Percentiles rank a stretch among this genome's conserved stretches.
Conservation (phyloP, 2,113 vertebrate genomes). For the Phoenicopterus ruber region DNA sequence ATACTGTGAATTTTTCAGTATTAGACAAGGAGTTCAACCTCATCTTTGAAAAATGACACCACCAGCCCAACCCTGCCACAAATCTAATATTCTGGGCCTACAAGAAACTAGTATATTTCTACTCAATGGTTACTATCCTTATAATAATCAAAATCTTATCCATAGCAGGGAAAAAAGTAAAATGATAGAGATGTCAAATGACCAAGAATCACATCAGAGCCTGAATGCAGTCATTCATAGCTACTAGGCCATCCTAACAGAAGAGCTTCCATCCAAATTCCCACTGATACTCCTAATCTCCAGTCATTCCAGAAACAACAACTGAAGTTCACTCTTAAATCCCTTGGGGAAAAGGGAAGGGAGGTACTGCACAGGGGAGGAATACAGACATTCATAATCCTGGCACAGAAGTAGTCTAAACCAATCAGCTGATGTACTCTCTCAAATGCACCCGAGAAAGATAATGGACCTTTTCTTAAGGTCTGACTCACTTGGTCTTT, state of each 20-base stretch:
- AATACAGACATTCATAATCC: neutral
- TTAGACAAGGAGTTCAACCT: neutral
- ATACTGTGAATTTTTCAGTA: neutral
- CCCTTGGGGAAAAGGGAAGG: neutral
- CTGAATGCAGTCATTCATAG: neutral
- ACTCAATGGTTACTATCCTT: neutral
- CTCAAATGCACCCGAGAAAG: neutral
- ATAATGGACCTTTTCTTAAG: neutral
- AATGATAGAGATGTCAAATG: accelerated
- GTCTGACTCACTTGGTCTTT: slow-evolving; percentile 90
- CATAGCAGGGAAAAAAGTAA: accelerated
- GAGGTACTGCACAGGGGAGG: neutral
- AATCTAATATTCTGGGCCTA: neutral
- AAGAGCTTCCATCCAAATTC: neutral
- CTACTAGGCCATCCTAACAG: neutral
- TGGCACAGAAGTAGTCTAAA: neutral
- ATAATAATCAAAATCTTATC: neutral
- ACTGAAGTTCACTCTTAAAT: neutral
- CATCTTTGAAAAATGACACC: neutral
- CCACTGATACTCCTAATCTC: neutral
- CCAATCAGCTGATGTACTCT: neutral
- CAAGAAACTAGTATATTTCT: neutral
- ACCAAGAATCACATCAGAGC: neutral
- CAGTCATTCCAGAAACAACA: neutral
- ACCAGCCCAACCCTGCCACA: neutral